A percentile compares a stretch with the other conserved stretches of the same genome.
Evolutionary conservation across 2,113 vertebrate genomes (phyloP).

Genomic region (Lutjanus erythropterus): DNA sequence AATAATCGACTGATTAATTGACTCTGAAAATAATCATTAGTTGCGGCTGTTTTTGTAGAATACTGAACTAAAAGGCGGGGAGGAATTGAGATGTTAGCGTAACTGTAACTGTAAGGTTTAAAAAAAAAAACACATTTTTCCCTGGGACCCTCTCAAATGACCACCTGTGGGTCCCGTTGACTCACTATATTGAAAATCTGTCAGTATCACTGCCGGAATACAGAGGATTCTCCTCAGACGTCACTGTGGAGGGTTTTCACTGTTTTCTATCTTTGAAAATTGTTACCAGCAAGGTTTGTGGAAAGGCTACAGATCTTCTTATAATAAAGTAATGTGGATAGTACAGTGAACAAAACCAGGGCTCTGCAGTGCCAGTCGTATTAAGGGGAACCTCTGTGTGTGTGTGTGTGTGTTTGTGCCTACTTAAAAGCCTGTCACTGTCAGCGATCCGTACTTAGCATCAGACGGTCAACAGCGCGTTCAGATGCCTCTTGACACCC

Average conservation of each 20-base stretch:
- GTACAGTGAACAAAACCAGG: neutral
- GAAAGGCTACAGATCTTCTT: neutral
- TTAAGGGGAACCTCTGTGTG: constrained; percentile 3
- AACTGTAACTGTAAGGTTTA: no score
- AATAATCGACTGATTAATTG: no score
- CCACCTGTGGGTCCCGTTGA: no score
- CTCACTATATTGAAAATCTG: no score
- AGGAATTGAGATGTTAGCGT: no score
- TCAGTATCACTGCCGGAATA: neutral
- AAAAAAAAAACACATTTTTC: no score
- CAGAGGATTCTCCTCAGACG: neutral
- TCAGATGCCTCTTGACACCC: constrained; percentile 27
- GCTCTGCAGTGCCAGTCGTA: constrained; percentile 6
- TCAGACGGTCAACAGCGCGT: constrained; percentile 15
- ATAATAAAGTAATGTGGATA: neutral
- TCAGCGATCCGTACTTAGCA: constrained; percentile 20
- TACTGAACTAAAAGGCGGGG: no score
- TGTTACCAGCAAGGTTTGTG: neutral
- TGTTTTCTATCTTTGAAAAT: neutral
- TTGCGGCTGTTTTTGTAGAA: no score
- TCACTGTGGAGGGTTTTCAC: neutral
- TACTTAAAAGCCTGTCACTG: constrained; percentile 24
- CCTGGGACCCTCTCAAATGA: no score
- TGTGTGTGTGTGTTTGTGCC: constrained; percentile 24
- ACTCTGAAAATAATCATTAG: no score